Base-by-base conservation (phyloP, 2,113 vertebrate species). In the Zapus hudsonius region DNA sequence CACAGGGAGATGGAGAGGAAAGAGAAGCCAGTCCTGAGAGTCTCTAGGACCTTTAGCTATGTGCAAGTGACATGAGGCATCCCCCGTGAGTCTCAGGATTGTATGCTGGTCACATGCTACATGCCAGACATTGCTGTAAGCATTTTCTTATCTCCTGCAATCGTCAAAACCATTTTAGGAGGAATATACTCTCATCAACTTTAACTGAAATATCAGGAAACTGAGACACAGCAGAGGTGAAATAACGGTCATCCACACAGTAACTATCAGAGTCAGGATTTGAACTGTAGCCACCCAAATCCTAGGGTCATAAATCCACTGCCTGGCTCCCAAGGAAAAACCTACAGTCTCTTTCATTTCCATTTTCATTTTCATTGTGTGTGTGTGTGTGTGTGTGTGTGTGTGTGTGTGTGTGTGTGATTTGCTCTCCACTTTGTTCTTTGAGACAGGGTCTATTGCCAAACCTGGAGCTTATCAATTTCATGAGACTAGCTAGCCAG, bases 51-150 rank as follows among this genome's bases (percentile, higher is more conserved):
- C n/a, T 81, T n/a, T 29, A 38, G 59, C 52, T 7, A 25, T 2
- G n/a, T 52, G 66, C 12, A 17, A 0, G 7, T 7, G 15, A 64
- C 47, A 29, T 66, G 1, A 27, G 61, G 3, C 2, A n/a, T n/a
- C n/a, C n/a, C n/a, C 1, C 10, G 25, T 5, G 64, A 9, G 64
- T 38, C 22, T 69, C 64, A 1, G 52, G 25, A 52, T 17, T n/a
- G 33, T 19, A 8, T 1, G 22, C 1, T 25, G 36, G 36, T 6
- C 36, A 27, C 82, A 36, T 2, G 0, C 76, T 20, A 0, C 0
- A 0, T 15, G n/a, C 16, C 20, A 9, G 75, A 25, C n/a, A 6
- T 57, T 33, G 42, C 75, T 61, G 40, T 80, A 44, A 67, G 74
- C 25, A 9, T 57, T 72, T 73, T 31, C 1, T n/a, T 64, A 23